These are phyloP conservation scores for Isaurus tuberculatus DNA, from an alignment of 92 coral and sea anemone species.

Conservation along the genomic window DNA sequence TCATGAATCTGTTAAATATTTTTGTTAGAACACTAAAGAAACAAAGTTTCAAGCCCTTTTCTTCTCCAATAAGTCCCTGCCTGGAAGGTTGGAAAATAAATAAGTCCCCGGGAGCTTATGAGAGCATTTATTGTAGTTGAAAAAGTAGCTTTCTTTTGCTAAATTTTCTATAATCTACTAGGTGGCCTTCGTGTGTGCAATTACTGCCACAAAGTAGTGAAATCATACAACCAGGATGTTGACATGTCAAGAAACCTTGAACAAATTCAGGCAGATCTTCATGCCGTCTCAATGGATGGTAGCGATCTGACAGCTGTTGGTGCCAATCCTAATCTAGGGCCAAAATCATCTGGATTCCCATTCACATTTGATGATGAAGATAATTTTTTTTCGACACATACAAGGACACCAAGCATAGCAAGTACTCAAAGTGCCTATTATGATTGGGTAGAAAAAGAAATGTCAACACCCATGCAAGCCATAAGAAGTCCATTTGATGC, in stretches of 20 bases:
- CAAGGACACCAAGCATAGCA: slow-evolving; percentile 53
- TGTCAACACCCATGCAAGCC: slow-evolving; percentile 50
- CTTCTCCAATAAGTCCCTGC: too few relatives aligned
- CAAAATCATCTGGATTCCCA: slow-evolving; percentile 65
- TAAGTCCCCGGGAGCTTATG: too few relatives aligned
- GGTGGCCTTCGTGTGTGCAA: slow-evolving; percentile 94
- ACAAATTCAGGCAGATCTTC: slow-evolving; percentile 87
- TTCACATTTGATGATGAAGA: slow-evolving; percentile 88
- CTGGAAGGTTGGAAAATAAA: too few relatives aligned
- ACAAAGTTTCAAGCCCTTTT: too few relatives aligned
- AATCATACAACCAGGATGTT: slow-evolving; percentile 85
- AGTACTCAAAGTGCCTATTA: slow-evolving; percentile 47
- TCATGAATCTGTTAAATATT: too few relatives aligned
- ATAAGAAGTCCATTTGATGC: slow-evolving; percentile 89
- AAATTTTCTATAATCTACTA: slow-evolving; percentile 9
- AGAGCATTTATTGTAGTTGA: not conserved
- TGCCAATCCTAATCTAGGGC: slow-evolving; percentile 34
- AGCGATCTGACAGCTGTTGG: slow-evolving; percentile 53
- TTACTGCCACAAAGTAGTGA: slow-evolving; percentile 89
- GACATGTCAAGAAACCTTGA: slow-evolving; percentile 74
- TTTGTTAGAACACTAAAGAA: too few relatives aligned
- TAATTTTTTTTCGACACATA: slow-evolving; percentile 48
- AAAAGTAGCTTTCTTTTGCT: not conserved
- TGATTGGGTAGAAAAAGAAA: slow-evolving; percentile 73
- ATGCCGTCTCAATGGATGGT: slow-evolving; percentile 70